Evolutionary conservation across 1,140 invertebrate species (phyloP), one percentile per base, ranked within the genome.

Genomic region (Penaeus vannamei): DNA sequence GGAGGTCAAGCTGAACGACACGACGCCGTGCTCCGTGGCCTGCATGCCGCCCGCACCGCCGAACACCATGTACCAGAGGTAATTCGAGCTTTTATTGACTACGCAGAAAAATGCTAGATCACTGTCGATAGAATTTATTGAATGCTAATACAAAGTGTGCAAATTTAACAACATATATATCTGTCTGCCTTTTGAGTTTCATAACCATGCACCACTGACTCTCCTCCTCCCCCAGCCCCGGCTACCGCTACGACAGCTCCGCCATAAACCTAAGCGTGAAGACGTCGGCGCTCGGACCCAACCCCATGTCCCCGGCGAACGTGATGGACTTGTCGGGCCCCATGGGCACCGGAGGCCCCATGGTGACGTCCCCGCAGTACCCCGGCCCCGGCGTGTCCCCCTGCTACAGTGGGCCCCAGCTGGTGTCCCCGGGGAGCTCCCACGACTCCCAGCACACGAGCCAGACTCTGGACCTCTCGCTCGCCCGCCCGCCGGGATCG

Each of bases 261-360:
- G 96, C 96, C 85, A 97, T 97, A 92, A 97, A 97, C 94, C 93
- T 97, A 91, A 95, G 96, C 91, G 97, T 97, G 90, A 98, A 97
- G 94, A 92, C 92, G n/a, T 87, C 91, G 23, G 91, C 91, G 23
- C 60, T 91, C 32, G 89, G 91, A 8, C 91, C 88, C n/a, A 86
- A 90, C 84, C 90, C 91, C 20, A 91, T 91, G 91, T 91, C 91
- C 62, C 91, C 91, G 0, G 91, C 89, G n/a, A 91, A 89, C 60
- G 91, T 91, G 32, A 91, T 91, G 91, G 91, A 91, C 61, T 85
- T 91, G 61, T 90, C 89, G 26, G 89, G 89, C n/a, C 85, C 87
- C 53, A 86, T 90, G 83, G 85, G 86, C 26, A 77, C 90, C 2
- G 91, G 86, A n/a, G 89, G 88, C 19, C 89, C 91, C 72, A 86